Base-by-base conservation (phyloP, 2,888 invertebrate species). In the Ochropacha duplaris region DNA sequence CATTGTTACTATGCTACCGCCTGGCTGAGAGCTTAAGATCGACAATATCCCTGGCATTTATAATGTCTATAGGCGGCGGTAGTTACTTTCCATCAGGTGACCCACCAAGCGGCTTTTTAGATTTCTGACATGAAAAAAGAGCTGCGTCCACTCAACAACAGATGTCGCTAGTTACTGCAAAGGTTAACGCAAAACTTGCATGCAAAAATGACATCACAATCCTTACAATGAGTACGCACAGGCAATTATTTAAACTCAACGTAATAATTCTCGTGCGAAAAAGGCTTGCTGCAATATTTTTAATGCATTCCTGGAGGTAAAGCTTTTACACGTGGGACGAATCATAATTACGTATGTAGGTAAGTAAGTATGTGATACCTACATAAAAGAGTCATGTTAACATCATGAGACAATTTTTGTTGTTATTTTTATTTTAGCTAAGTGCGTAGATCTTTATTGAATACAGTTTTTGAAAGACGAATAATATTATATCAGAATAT, bases 261-360 rank as follows among this genome's bases (percentile, higher is more conserved):
- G 73, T 81, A 82, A 81, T 82, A 83, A 83, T 82, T 80, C 78
- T 76, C 81, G 73, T 82, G 83, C 31, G 81, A 78, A 86, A 87
- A 84, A 83, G 78, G 76, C 74, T 68, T 81, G 79, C 74, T 75
- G 77, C 78, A 74, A 83, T 83, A 86, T 84, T 84, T 84, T 87
- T 84, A 82, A 85, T 82, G 84, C 84, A 84, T 86, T 87, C 85
- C 82, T 72, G 78, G 79, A 86, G 81, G 76, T 72, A 69, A 69
- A 80, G 79, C 44, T 44, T 44, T 44, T 44, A 77, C 77, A 74
- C 85, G 87, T 86, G 87, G 86, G 86, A 56, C 60, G 88, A 78
- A 87, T 87, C 65, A 82, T 83, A 87, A 88, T 87, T 87, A 87
- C 76, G 73, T 9, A 12, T 2, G 12, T n/a, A 12, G 24, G 50